Percentiles rank a stretch among this genome's conserved stretches.
These are phyloP conservation scores for Phyllostomus hastatus DNA, from an alignment of 2,113 vertebrate genomes.

Conservation along the genomic window DNA sequence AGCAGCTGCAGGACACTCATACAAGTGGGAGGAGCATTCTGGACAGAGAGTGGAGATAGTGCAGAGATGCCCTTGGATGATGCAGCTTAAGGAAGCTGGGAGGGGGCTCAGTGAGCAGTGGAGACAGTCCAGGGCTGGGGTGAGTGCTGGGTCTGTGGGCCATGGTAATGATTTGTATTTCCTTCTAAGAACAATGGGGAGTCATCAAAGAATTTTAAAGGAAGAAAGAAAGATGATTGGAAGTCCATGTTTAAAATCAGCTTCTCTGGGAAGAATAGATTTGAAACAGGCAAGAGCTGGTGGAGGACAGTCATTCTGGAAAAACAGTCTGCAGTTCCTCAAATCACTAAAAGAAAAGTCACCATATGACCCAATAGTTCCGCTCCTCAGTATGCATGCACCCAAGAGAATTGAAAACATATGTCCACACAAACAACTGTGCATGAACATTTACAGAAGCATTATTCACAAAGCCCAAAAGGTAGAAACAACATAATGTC, in stretches of 20 bases:
- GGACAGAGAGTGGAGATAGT: not conserved
- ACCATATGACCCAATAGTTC: fast-evolving
- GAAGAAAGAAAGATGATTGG: not conserved
- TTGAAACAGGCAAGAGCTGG: not conserved
- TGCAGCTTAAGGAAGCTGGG: not conserved
- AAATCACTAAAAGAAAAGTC: not conserved
- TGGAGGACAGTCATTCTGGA: not conserved
- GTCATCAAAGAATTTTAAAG: not conserved
- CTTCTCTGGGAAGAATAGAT: not conserved
- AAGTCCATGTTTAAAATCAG: not conserved
- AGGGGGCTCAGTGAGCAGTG: fast-evolving
- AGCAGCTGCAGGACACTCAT: not conserved
- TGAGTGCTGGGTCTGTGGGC: not conserved
- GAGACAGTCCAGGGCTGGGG: not conserved
- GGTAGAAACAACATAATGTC: not conserved
- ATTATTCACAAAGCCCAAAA: too few species aligned
- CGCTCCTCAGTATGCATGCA: fast-evolving
- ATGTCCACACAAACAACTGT: too few species aligned
- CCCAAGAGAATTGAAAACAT: not conserved
- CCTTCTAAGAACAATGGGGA: not conserved
- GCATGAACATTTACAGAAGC: not conserved
- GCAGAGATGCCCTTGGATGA: not conserved
- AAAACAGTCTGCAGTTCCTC: not conserved
- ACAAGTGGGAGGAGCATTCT: fast-evolving
- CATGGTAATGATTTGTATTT: not conserved